These are phyloP conservation scores for Crypturellus tataupa DNA, from an alignment of 2,797 vertebrate species.

Conservation along the genomic window DNA sequence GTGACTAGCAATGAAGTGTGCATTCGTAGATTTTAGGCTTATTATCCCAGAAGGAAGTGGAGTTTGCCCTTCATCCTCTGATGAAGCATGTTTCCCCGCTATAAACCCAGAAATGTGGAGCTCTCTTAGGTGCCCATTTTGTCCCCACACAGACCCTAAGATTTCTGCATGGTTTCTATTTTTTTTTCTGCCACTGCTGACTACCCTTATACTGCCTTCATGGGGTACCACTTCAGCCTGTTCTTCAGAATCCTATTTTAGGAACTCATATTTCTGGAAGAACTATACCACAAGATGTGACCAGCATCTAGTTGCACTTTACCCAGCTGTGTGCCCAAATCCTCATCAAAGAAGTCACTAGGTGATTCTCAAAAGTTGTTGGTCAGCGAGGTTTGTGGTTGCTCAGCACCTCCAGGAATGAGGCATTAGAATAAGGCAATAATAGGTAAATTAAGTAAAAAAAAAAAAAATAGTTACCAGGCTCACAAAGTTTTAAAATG, in stretches of 20 bases:
- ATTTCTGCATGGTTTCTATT: background rate
- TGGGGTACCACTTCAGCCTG: background rate
- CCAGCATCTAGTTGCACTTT: background rate
- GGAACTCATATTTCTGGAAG: background rate
- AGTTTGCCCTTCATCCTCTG: background rate
- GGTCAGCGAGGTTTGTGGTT: background rate
- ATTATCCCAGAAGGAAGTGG: background rate
- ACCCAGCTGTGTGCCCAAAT: background rate
- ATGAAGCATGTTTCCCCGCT: background rate
- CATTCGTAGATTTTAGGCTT: background rate
- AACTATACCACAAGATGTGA: background rate
- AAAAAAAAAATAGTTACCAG: too few relatives aligned
- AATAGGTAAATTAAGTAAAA: too few relatives aligned
- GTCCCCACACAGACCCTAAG: accelerated
- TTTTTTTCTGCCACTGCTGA: background rate
- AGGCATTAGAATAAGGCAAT: background rate
- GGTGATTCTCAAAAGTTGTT: background rate
- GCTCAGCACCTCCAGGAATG: background rate
- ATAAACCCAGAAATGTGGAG: background rate
- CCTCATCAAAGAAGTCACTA: background rate
- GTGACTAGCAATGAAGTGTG: background rate
- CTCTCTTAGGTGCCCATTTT: accelerated
- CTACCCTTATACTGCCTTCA: background rate
- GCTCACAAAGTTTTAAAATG: background rate
- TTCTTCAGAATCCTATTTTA: background rate